These are phyloP conservation scores for Hermaeophaga mercurialis DNA, from an alignment of 2,888 invertebrate genomes.

Conservation along the genomic window DNA sequence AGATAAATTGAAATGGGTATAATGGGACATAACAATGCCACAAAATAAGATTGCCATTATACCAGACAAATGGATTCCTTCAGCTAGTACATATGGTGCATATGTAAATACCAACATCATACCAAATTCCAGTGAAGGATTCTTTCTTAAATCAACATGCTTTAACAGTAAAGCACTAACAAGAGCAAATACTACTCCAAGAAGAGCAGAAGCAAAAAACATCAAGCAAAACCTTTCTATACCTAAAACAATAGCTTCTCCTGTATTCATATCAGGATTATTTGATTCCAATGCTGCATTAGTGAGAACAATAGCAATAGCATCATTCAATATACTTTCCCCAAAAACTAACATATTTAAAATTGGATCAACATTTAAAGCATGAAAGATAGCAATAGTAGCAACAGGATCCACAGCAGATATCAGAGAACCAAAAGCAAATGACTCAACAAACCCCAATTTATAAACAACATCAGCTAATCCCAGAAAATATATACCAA, in stretches of 20 bases:
- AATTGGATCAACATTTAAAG: conserved; percentile 94
- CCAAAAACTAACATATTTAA: conserved; percentile 99
- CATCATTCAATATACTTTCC: conserved; percentile 95
- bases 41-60: conserved; percentile 99
- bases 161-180: conserved; percentile 91
- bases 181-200: conserved; percentile 93
- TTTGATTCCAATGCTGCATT: conserved; percentile 81
- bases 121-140: conserved; percentile 97
- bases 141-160: conserved; percentile 94
- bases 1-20: conserved; percentile 97
- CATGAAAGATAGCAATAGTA: conserved; percentile 98
- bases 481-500: conserved; percentile 93
- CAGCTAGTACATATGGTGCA: conserved; percentile 96
- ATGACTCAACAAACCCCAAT: conserved; percentile 94
- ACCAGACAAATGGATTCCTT: conserved; percentile 77
- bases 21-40: conserved; percentile 99
- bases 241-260: conserved; percentile 86
- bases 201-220: conserved; percentile 98
- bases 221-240: conserved; percentile 91
- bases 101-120: conserved; percentile 99
- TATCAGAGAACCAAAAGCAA: conserved; percentile 97
- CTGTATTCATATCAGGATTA: conserved; percentile 71
- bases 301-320: conserved; percentile 96
- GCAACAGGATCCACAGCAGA: conserved; percentile 99
- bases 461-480: conserved; percentile 89